Percentiles rank a stretch among this genome's conserved stretches.
phyloP scores from a whole-genome alignment of 1,140 invertebrate species.

The Brachionus asplanchnoidis region DNA sequence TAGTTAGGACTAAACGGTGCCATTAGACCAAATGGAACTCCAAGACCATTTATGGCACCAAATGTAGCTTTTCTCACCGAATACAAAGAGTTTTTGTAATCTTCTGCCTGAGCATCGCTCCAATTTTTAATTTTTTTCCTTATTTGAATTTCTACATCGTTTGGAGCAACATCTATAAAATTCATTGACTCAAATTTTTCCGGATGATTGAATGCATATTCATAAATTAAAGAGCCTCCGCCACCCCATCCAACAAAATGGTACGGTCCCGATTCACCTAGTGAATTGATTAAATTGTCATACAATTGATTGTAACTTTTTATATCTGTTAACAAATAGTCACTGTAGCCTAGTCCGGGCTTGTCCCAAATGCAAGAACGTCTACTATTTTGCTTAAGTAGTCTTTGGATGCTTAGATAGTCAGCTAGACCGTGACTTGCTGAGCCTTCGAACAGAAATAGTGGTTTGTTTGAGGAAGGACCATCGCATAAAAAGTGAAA shows the following conservation, averaged over 20 bases:
- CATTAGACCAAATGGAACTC: slow-evolving; percentile 13
- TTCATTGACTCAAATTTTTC: not conserved
- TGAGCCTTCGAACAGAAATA: slow-evolving; percentile 29
- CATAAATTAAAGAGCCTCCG: slow-evolving; percentile 13
- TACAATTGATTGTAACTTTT: not conserved
- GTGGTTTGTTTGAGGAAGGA: not conserved
- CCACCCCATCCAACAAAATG: slow-evolving; percentile 25
- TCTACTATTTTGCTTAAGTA: not conserved
- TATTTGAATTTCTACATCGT: not conserved
- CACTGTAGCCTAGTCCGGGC: slow-evolving; percentile 36
- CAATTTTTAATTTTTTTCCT: slow-evolving; percentile 6
- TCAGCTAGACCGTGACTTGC: slow-evolving; percentile 31
- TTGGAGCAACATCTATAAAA: not conserved
- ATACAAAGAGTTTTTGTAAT: not conserved
- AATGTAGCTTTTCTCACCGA: not conserved
- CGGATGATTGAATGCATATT: not conserved
- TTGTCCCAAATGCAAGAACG: slow-evolving; percentile 37
- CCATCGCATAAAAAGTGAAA: slow-evolving; percentile 37
- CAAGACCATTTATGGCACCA: slow-evolving; percentile 6
- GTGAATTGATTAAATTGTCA: not conserved
- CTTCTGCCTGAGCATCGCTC: not conserved
- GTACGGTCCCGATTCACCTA: not conserved
- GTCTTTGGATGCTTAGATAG: slow-evolving; percentile 7
- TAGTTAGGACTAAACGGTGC: not conserved
- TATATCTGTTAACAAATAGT: slow-evolving; percentile 19